Evolutionary conservation across 2,888 invertebrate species (phyloP), one percentile per base, ranked within the genome.

Genomic region (Tenthredo livida): DNA sequence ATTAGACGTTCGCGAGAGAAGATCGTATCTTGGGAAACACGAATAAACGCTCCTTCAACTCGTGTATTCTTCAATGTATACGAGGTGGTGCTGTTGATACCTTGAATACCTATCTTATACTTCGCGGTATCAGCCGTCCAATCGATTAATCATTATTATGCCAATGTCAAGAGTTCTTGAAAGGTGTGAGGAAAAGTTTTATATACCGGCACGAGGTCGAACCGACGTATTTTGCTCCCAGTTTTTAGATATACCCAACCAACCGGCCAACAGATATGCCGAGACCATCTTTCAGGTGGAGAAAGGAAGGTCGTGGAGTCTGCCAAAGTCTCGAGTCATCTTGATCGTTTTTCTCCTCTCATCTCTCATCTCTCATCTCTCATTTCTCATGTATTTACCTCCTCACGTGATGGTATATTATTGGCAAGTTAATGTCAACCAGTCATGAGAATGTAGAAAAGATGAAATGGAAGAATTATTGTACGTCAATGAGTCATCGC

Each of bases 1-100:
- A 88, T 88, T 86, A 86, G 86, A 85, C 85, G 85, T 80, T 77
- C 61, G 58, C 21, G 21, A 33, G 80, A 61, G 61, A 61, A 77
- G 80, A 80, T 80, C 80, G 80, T 80, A 80, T 80, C 80, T 58
- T 10, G n/a, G 37, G 61, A 50, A 61, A 80, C 58, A 61, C 80
- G 58, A 80, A 77, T 77, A 77, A 77, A 77, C 54, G 29, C 21
- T 54, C 9, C 54, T 77, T 33, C 50, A 15, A 77, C 50, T 29
- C 40, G 15, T 7, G 21, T 25, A 50, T 50, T 29, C 29, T 43
- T 21, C 75, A 33, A 25, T 47, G 50, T 25, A 15, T 25, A 15
- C 5, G 9, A 33, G 25, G 1, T 17, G 50, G 0, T 17, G 50
- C 25, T 7, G 33, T 75, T 75, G 47, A 47, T 75, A 43, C 43